A percentile compares a stretch with the other conserved stretches of the same genome.
Conservation (phyloP, 2,797 vertebrate genomes). For the Hoplostethus mediterraneus region DNA sequence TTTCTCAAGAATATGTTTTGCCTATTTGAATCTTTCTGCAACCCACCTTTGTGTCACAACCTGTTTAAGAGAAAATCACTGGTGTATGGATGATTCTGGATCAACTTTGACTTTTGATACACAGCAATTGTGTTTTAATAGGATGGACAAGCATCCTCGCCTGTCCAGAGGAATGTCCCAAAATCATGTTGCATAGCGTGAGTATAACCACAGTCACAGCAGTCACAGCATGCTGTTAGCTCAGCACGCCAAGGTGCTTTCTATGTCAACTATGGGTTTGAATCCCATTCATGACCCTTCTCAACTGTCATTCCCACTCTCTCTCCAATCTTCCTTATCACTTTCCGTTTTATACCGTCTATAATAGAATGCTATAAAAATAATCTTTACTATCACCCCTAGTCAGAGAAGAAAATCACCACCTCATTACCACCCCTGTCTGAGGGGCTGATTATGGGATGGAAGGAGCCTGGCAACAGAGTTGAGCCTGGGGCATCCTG, state of each 20-base stretch:
- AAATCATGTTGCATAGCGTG: constrained; percentile 69
- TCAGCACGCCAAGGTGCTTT: constrained; percentile 11
- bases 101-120: neutral
- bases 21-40: too few species aligned
- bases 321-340: constrained; percentile 45
- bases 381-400: constrained; percentile 71
- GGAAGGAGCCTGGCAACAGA: constrained; percentile 50
- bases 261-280: constrained; percentile 55
- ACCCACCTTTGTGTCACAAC: too few species aligned
- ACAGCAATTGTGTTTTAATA: neutral
- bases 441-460: constrained; percentile 72
- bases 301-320: constrained; percentile 65
- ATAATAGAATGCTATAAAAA: constrained; percentile 72
- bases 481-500: constrained; percentile 58
- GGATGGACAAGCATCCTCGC: too few species aligned
- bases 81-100: neutral
- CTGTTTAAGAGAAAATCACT: neutral
- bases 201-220: constrained; percentile 28
- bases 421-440: constrained; percentile 72
- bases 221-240: too few species aligned
- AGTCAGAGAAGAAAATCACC: constrained; percentile 63
- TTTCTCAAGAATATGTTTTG: too few species aligned
- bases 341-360: constrained; percentile 57
- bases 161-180: constrained; percentile 17
- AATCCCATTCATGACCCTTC: constrained; percentile 69